These are phyloP conservation scores for Pseudococcus jackbeardsleyi DNA, from an alignment of 2,888 invertebrate genomes.

Conservation along the genomic window DNA sequence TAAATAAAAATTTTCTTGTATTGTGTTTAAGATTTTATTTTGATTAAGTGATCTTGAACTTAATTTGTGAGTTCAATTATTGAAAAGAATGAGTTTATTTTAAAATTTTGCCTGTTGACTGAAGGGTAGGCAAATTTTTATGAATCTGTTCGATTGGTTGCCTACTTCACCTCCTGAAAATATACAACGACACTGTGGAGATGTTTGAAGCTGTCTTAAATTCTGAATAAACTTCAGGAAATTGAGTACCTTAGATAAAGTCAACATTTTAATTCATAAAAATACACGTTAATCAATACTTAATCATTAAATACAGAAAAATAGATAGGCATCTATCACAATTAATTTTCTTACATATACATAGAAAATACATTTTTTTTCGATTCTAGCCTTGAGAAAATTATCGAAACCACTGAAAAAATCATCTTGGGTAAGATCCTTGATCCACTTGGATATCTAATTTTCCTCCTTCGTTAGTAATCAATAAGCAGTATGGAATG, in stretches of 20 bases:
- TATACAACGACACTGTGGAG: too few species aligned
- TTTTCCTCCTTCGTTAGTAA: not conserved
- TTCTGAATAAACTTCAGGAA: too few species aligned
- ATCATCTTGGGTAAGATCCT: not conserved
- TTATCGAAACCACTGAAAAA: not conserved
- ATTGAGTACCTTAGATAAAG: too few species aligned
- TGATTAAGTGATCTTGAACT: not conserved
- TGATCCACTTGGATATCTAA: not conserved
- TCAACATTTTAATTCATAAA: too few species aligned
- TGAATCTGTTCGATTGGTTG: too few species aligned
- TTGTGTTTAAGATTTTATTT: not conserved
- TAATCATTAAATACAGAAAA: not conserved
- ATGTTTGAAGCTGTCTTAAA: too few species aligned
- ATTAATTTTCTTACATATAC: slow-evolving; percentile 26
- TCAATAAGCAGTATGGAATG: slow-evolving; percentile 5
- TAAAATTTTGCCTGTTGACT: not conserved
- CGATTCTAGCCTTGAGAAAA: not conserved
- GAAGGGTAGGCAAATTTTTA: not conserved
- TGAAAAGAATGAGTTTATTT: too few species aligned
- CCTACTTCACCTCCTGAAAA: too few species aligned
- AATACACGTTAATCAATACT: too few species aligned
- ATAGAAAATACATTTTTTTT: not conserved
- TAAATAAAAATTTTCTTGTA: slow-evolving; percentile 49
- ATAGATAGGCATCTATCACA: not conserved
- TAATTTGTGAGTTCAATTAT: too few species aligned